Percentiles rank a stretch among this genome's conserved stretches.
phyloP scores from a whole-genome alignment of 1,140 invertebrate species.

The Diachasmimorpha longicaudata region DNA sequence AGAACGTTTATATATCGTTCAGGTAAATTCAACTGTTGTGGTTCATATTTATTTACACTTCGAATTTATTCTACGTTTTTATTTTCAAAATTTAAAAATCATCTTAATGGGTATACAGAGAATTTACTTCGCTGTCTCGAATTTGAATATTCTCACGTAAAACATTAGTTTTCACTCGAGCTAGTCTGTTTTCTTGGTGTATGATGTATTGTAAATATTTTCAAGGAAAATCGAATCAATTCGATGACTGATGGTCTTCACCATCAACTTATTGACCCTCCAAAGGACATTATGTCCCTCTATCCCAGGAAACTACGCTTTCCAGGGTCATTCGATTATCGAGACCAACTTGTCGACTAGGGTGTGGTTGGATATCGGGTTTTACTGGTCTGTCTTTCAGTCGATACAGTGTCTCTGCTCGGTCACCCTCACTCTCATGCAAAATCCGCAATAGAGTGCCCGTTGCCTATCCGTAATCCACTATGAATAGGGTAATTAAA shows the following conservation, averaged over 20 bases:
- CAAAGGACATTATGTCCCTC: too few species aligned
- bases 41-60: too few species aligned
- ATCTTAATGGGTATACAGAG: too few species aligned
- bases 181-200: too few species aligned
- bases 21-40: too few species aligned
- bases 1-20: too few species aligned
- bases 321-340: constrained; percentile 10
- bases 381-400: background rate
- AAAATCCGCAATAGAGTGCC: constrained; percentile 6
- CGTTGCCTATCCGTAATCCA: constrained; percentile 26
- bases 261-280: background rate
- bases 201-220: too few species aligned
- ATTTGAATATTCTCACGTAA: too few species aligned
- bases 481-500: constrained; percentile 34
- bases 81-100: too few species aligned
- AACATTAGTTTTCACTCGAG: too few species aligned
- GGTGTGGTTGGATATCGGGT: background rate
- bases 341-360: constrained; percentile 8
- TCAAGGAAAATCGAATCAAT: background rate
- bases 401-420: constrained; percentile 44
- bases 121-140: too few species aligned
- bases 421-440: constrained; percentile 37
- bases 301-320: background rate
- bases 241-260: background rate
- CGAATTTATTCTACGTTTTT: too few species aligned